Conservation (phyloP, 2,888 invertebrate genomes). For the Callimorpha dominula region DNA sequence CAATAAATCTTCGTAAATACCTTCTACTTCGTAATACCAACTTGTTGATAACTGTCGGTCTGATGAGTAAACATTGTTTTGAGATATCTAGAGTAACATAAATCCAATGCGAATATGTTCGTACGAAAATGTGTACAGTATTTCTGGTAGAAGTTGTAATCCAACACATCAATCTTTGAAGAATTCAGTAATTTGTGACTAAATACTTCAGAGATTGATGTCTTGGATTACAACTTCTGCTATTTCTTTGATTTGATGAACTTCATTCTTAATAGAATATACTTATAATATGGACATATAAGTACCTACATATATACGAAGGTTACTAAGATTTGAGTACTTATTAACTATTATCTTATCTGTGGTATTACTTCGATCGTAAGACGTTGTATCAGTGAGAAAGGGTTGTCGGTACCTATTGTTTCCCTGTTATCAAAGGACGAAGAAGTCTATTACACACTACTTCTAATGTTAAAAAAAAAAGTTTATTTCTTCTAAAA, state of each 20-base stretch:
- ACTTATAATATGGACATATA: too few relatives aligned
- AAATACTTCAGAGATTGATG: neutral
- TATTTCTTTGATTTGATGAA: neutral
- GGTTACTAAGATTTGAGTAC: too few relatives aligned
- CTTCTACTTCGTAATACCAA: too few relatives aligned
- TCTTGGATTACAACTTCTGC: neutral
- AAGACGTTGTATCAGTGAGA: too few relatives aligned
- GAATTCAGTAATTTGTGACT: neutral
- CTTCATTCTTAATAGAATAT: neutral
- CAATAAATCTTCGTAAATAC: slow-evolving; percentile 15
- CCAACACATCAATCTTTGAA: neutral
- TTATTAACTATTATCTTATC: too few relatives aligned
- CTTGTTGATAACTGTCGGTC: slow-evolving; percentile 13
- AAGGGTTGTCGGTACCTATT: too few relatives aligned
- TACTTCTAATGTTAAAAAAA: too few relatives aligned
- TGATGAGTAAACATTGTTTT: slow-evolving; percentile 9
- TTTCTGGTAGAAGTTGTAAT: neutral
- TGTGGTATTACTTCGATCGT: too few relatives aligned
- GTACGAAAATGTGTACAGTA: neutral
- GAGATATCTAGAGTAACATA: neutral
- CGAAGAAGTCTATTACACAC: too few relatives aligned
- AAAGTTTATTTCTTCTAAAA: too few relatives aligned
- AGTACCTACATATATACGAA: too few relatives aligned
- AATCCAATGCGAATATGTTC: neutral
- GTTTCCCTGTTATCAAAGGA: too few relatives aligned